Conservation (phyloP, 2,888 invertebrate genomes). For the Lithophane leautieri region DNA sequence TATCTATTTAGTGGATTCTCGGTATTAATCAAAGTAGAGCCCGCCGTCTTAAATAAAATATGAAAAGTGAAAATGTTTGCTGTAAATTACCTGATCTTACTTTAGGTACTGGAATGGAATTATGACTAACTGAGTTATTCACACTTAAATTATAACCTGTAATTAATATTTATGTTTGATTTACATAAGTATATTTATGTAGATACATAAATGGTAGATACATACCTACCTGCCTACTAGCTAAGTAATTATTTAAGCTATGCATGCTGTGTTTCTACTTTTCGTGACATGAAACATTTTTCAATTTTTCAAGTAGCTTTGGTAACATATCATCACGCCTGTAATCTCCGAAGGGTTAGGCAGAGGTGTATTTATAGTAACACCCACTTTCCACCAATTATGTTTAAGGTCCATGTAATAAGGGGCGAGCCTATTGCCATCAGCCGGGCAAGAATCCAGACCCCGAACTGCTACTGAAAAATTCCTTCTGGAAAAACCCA, state of each 20-base stretch:
- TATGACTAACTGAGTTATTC: conserved; percentile 24
- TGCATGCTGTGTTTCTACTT: not conserved
- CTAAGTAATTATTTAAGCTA: not conserved
- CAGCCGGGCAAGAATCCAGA: too few relatives aligned
- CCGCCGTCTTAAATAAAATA: conserved; percentile 28
- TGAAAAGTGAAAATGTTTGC: conserved; percentile 33
- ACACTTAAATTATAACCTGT: not conserved
- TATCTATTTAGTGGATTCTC: conserved; percentile 34
- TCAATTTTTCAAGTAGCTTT: not conserved
- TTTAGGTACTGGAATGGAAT: conserved; percentile 37
- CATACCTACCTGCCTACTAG: not conserved
- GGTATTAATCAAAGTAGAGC: conserved; percentile 21
- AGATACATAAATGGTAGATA: not conserved
- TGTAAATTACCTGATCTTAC: conserved; percentile 36
- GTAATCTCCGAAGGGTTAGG: too few relatives aligned
- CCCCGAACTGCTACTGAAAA: too few relatives aligned
- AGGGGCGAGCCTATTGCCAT: too few relatives aligned
- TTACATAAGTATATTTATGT: too few relatives aligned
- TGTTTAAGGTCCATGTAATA: too few relatives aligned
- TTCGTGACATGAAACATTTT: not conserved
- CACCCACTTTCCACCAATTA: too few relatives aligned
- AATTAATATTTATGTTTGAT: not conserved
- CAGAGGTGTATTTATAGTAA: too few relatives aligned
- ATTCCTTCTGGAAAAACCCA: too few relatives aligned
- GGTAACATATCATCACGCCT: too few relatives aligned